Percentiles rank a stretch among this genome's conserved stretches.
These are phyloP conservation scores for Machimus atricapillus DNA, from an alignment of 2,888 invertebrate genomes.

Conservation along the genomic window DNA sequence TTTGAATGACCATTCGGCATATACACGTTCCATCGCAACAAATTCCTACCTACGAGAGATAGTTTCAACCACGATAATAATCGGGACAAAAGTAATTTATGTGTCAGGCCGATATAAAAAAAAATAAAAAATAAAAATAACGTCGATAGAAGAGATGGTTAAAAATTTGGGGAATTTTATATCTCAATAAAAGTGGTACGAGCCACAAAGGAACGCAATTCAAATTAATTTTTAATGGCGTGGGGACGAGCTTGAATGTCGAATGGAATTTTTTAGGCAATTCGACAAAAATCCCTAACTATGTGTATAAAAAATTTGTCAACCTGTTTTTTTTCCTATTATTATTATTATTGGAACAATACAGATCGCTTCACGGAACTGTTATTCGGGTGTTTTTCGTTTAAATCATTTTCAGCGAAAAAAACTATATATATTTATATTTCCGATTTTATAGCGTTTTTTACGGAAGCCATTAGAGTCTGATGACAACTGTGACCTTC, in stretches of 20 bases:
- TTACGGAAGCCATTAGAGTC: background rate
- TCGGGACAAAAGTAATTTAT: background rate
- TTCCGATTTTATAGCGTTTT: background rate
- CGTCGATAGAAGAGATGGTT: background rate
- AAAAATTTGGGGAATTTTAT: background rate
- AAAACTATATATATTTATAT: background rate
- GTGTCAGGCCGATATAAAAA: background rate
- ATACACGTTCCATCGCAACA: background rate
- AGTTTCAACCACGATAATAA: background rate
- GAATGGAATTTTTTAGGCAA: background rate
- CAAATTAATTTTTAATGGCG: background rate
- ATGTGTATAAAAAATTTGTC: background rate
- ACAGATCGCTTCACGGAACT: background rate
- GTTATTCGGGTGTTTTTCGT: background rate
- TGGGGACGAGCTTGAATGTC: background rate
- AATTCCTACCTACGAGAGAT: background rate
- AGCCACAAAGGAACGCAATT: background rate
- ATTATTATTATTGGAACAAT: background rate
- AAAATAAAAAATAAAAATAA: background rate
- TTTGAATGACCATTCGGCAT: background rate
- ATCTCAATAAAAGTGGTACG: conserved; percentile 12
- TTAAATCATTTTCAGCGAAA: background rate
- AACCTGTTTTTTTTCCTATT: background rate
- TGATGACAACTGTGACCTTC: background rate
- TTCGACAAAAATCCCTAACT: background rate